These are phyloP conservation scores for Megalurothrips usitatus DNA, from an alignment of 2,888 invertebrate species.

Conservation along the genomic window DNA sequence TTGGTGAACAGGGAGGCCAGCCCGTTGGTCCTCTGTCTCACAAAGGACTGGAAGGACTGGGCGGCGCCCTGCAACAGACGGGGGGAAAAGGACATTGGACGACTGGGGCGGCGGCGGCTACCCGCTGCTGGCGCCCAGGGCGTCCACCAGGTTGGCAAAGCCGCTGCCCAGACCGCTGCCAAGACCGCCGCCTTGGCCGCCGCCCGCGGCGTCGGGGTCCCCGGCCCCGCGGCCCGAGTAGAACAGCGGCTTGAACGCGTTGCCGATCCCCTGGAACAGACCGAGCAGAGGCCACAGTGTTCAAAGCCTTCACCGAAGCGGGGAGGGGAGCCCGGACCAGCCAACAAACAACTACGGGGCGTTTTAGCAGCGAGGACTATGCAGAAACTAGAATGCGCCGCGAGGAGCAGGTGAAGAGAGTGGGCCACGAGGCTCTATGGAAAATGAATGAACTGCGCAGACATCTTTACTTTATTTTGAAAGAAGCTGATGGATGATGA, in stretches of 20 bases:
- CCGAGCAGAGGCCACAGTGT: not conserved
- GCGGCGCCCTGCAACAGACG: constrained; percentile 62
- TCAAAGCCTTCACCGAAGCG: too few relatives aligned
- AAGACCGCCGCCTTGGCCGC: not conserved
- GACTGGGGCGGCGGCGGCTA: not conserved
- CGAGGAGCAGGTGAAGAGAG: too few relatives aligned
- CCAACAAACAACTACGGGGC: too few relatives aligned
- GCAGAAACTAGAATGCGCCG: too few relatives aligned
- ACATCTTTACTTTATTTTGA: too few relatives aligned
- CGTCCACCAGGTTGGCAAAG: not conserved
- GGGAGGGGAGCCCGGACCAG: too few relatives aligned
- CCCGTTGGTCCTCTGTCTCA: constrained; percentile 37
- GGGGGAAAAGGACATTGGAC: not conserved
- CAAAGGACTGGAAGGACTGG: constrained; percentile 56
- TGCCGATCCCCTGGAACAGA: constrained; percentile 17
- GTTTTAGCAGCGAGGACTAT: too few relatives aligned
- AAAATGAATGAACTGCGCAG: too few relatives aligned
- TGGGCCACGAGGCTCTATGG: too few relatives aligned
- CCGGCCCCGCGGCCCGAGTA: not conserved
- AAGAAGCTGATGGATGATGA: too few relatives aligned
- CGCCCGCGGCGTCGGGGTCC: not conserved
- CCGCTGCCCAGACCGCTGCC: not conserved
- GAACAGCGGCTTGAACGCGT: constrained; percentile 9
- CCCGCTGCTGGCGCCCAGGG: constrained; percentile 12
- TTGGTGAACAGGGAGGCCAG: constrained; percentile 35